phyloP scores from a whole-genome alignment of 2,113 vertebrate genomes.

The Sorex araneus region DNA sequence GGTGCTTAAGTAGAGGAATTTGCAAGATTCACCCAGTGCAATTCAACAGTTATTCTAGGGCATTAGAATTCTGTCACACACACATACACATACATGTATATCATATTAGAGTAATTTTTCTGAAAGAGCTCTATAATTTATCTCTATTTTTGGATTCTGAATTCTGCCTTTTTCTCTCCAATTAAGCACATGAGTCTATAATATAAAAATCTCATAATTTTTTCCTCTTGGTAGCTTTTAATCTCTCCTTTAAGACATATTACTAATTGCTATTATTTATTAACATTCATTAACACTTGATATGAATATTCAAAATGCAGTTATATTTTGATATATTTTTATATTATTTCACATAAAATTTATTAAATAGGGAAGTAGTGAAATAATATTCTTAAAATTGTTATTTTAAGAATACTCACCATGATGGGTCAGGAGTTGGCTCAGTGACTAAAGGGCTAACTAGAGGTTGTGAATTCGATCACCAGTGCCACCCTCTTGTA shows the following conservation, averaged over 20 bases:
- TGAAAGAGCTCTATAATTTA: background rate
- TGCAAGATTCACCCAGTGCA: background rate
- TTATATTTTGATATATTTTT: background rate
- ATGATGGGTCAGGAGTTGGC: no score
- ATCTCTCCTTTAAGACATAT: constrained; percentile 11
- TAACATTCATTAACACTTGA: constrained; percentile 44
- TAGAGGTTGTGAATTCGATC: no score
- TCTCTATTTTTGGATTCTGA: constrained; percentile 15
- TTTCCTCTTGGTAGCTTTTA: constrained; percentile 3
- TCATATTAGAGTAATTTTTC: background rate
- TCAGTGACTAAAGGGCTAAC: no score
- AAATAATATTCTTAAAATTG: background rate
- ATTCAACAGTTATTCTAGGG: background rate
- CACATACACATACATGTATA: background rate
- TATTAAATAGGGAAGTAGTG: no score
- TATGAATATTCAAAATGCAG: background rate
- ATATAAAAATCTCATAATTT: background rate
- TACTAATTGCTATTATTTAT: constrained; percentile 6
- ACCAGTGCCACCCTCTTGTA: no score
- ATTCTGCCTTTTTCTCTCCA: background rate
- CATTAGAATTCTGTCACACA: background rate
- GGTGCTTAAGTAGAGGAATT: background rate
- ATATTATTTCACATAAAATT: background rate
- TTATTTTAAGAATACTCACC: background rate
- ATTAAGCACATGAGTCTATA: background rate